Conservation (phyloP, 2,888 invertebrate species). For the Platycheirus albimanus region DNA sequence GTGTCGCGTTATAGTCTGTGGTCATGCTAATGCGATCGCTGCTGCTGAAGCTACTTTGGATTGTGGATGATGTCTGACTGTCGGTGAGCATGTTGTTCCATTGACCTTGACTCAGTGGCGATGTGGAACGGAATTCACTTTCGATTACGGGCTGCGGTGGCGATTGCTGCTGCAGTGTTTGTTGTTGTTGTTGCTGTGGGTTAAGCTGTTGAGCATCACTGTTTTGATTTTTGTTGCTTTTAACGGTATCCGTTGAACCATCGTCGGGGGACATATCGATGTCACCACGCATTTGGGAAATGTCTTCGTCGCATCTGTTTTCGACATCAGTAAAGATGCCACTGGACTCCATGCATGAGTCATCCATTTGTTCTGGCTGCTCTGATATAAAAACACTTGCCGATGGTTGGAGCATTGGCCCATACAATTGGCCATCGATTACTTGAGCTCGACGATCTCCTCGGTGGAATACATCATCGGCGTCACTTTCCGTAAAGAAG, state of each 20-base stretch:
- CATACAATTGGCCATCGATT: slow-evolving; percentile 95
- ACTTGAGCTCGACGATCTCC: slow-evolving; percentile 91
- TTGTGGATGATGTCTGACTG: slow-evolving; percentile 79
- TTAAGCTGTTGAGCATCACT: slow-evolving; percentile 35
- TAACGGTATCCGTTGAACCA: slow-evolving; percentile 83
- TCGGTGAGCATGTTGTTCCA: slow-evolving; percentile 76
- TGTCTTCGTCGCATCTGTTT: slow-evolving; percentile 87
- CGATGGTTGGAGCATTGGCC: slow-evolving; percentile 83
- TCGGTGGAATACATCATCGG: slow-evolving; percentile 88
- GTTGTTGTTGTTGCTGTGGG: slow-evolving; percentile 19
- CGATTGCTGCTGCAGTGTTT: slow-evolving; percentile 54
- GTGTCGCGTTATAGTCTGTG: slow-evolving; percentile 78
- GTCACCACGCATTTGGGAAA: slow-evolving; percentile 81
- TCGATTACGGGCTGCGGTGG: slow-evolving; percentile 60
- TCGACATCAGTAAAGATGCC: slow-evolving; percentile 95
- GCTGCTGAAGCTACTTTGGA: slow-evolving; percentile 78
- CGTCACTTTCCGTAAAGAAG: slow-evolving; percentile 95
- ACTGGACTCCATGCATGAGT: slow-evolving; percentile 93
- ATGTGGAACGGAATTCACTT: slow-evolving; percentile 71
- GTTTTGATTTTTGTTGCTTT: slow-evolving; percentile 83
- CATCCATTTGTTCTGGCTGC: slow-evolving; percentile 86
- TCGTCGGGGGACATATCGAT: slow-evolving; percentile 87
- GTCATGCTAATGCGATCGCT: slow-evolving; percentile 78
- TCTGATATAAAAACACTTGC: slow-evolving; percentile 84
- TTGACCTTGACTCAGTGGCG: slow-evolving; percentile 78